Percentiles rank a stretch among this genome's conserved stretches.
Evolutionary conservation across 1,140 invertebrate genomes (phyloP).

Genomic region (Drosophila tropicalis): DNA sequence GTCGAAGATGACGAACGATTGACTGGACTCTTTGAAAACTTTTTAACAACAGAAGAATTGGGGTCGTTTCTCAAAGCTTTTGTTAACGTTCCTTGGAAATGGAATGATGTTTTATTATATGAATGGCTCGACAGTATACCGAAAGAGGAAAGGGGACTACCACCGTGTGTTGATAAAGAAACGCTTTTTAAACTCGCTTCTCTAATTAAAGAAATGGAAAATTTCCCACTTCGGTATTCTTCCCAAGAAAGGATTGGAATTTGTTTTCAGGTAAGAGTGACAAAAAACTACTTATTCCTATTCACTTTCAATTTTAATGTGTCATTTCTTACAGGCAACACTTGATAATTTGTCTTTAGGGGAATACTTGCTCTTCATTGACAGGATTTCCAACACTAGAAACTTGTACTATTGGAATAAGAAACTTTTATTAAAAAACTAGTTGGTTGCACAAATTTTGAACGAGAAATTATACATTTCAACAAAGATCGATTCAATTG

Average conservation of each 20-base stretch:
- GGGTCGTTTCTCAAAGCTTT: conserved; percentile 44
- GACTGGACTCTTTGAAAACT: conserved; percentile 14
- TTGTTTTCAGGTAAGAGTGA: too few species aligned
- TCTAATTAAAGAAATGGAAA: too few species aligned
- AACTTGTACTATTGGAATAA: too few species aligned
- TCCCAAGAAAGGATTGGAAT: too few species aligned
- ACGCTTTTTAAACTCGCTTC: too few species aligned
- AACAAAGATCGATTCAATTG: neutral
- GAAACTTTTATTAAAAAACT: neutral
- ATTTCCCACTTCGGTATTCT: too few species aligned
- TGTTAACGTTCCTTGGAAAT: neutral
- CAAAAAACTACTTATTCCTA: too few species aligned
- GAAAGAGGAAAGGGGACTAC: neutral
- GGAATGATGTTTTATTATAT: neutral
- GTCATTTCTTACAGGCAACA: neutral
- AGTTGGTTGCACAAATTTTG: neutral
- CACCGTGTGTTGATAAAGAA: neutral
- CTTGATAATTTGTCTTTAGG: neutral
- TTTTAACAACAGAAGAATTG: neutral
- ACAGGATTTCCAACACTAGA: neutral
- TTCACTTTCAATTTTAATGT: too few species aligned
- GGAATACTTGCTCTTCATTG: neutral
- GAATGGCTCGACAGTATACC: neutral
- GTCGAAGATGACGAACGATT: conserved; percentile 32
- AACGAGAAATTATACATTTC: neutral